phyloP scores from a whole-genome alignment of 2,113 vertebrate genomes.

The Apistogramma diplotaenia region DNA sequence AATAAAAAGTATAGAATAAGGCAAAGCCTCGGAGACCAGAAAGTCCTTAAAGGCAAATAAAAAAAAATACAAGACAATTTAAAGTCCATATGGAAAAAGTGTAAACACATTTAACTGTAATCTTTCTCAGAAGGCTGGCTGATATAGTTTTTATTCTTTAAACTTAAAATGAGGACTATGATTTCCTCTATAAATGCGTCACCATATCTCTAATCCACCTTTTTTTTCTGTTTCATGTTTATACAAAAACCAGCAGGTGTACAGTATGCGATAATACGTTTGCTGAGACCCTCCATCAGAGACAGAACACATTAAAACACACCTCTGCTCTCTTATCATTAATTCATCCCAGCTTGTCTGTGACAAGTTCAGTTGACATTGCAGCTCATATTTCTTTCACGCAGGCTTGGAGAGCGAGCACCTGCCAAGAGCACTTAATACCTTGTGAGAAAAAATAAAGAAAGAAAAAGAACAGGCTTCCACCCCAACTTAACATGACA shows the following conservation, averaged over 20 bases:
- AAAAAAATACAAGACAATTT: constrained; percentile 22
- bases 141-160: constrained; percentile 13
- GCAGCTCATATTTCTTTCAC: constrained; percentile 74
- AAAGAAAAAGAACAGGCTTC: constrained; percentile 35
- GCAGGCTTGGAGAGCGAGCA: constrained; percentile 49
- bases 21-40: constrained; percentile 43
- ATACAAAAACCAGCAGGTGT: constrained; percentile 54
- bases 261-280: constrained; percentile 55
- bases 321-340: constrained; percentile 70
- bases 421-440: constrained; percentile 68
- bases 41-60: constrained; percentile 36
- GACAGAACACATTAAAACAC: constrained; percentile 64
- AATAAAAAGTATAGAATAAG: constrained; percentile 54
- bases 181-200: constrained; percentile 14
- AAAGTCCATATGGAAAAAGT: constrained; percentile 57
- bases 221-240: constrained; percentile 28
- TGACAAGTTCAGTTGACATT: constrained; percentile 76
- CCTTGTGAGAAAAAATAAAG: constrained; percentile 47
- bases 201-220: constrained; percentile 34
- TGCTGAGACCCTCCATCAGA: constrained; percentile 55
- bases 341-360: constrained; percentile 73
- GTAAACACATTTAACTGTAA: constrained; percentile 48
- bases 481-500: constrained; percentile 56
- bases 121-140: constrained; percentile 2
- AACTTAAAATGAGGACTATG: constrained; percentile 9